Conservation (phyloP, 2,113 vertebrate genomes). For the Nycticryphes semicollaris region DNA sequence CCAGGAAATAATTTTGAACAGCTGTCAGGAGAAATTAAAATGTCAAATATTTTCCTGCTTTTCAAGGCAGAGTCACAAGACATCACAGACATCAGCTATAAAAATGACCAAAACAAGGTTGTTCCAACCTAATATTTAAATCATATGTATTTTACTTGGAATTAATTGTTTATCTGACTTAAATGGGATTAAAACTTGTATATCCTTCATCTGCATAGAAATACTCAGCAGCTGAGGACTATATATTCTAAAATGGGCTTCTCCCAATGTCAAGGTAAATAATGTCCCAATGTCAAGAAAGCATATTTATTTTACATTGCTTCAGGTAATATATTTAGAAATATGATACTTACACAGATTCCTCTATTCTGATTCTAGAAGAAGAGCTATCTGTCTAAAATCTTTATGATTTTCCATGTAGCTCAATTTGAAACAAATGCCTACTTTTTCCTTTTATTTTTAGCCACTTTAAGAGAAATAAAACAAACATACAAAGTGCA, state of each 20-base stretch:
- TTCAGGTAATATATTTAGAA: not conserved
- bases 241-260: not conserved
- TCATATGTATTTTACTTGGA: not conserved
- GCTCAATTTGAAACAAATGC: fast-evolving
- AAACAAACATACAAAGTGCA: fast-evolving
- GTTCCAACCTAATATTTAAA: not conserved
- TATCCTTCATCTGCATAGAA: not conserved
- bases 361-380: not conserved
- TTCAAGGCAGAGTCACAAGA: not conserved
- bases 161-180: not conserved
- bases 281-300: too few species aligned
- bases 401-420: not conserved
- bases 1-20: not conserved
- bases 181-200: not conserved
- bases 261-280: not conserved
- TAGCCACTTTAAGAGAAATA: not conserved
- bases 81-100: not conserved
- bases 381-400: not conserved
- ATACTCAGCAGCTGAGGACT: not conserved
- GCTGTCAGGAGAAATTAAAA: not conserved
- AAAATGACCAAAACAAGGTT: not conserved
- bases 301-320: not conserved
- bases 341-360: not conserved
- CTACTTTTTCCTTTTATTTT: not conserved
- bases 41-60: not conserved